Conservation (phyloP, 92 coral and sea anemone species). For the Bergia sp. region DNA sequence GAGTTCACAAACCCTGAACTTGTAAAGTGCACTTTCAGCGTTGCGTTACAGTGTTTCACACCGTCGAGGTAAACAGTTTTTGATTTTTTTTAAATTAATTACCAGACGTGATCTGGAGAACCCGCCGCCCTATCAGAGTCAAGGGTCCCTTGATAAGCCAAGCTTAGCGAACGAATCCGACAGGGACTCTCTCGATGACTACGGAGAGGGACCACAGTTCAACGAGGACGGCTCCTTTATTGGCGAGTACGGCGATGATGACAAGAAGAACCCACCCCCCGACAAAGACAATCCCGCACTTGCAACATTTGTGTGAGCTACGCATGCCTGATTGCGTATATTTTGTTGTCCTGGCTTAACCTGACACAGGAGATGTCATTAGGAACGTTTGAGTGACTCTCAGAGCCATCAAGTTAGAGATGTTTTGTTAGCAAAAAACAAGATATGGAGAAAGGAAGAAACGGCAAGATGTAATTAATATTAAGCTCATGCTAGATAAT, state of each 20-base stretch:
- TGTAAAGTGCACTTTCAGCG: too few species aligned
- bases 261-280: conserved; percentile 59
- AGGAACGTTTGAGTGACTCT: too few species aligned
- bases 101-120: conserved; percentile 52
- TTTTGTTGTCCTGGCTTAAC: too few species aligned
- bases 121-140: conserved; percentile 82
- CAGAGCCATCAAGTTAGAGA: too few species aligned
- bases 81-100: not conserved
- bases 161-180: conserved; percentile 63
- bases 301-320: conserved; percentile 76
- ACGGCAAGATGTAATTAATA: too few species aligned
- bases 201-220: conserved; percentile 89
- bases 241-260: conserved; percentile 85
- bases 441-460: too few species aligned
- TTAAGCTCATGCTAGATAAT: too few species aligned
- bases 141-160: conserved; percentile 69
- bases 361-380: too few species aligned
- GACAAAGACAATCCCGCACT: conserved; percentile 75
- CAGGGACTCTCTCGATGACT: conserved; percentile 85
- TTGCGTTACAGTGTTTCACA: not conserved
- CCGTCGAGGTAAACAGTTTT: not conserved
- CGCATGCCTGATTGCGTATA: not conserved
- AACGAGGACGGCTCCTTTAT: conserved; percentile 91
- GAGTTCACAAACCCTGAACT: too few species aligned
- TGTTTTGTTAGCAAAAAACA: too few species aligned